Percentiles rank a stretch among this genome's conserved stretches.
Conservation (phyloP, 1,140 invertebrate species). For the Drosophila orena region DNA sequence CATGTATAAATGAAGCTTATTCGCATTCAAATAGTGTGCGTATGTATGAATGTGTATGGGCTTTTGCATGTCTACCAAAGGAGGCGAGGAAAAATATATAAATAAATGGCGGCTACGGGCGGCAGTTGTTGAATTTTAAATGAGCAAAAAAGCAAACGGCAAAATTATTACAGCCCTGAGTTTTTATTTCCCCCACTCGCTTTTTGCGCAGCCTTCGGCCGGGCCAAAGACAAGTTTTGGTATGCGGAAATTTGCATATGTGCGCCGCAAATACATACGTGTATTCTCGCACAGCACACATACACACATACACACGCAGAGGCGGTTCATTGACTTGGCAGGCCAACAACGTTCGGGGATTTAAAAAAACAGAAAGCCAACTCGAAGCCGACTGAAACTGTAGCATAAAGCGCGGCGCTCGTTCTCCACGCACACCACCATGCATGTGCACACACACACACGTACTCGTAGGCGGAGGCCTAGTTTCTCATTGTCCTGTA, state of each 20-base stretch:
- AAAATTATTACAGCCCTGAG: constrained; percentile 77
- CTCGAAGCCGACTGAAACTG: constrained; percentile 40
- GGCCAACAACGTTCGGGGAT: constrained; percentile 57
- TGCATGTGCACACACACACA: constrained; percentile 8
- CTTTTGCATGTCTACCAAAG: constrained; percentile 23
- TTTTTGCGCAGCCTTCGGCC: constrained; percentile 24
- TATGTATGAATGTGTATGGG: constrained; percentile 10
- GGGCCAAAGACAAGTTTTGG: constrained; percentile 75
- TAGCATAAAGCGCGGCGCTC: constrained; percentile 44
- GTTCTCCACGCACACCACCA: constrained; percentile 37
- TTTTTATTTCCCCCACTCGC: constrained; percentile 37
- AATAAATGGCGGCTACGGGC: constrained; percentile 63
- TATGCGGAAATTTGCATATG: constrained; percentile 65
- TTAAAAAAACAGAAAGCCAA: constrained; percentile 52
- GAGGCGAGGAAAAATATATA: constrained; percentile 26
- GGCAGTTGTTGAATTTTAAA: constrained; percentile 82
- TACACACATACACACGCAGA: constrained; percentile 30
- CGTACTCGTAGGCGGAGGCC: constrained; percentile 36
- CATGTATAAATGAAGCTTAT: constrained; percentile 74
- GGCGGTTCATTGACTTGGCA: constrained; percentile 72
- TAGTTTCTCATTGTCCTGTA: constrained; percentile 73
- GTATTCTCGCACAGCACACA: constrained; percentile 21
- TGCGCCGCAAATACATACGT: constrained; percentile 20
- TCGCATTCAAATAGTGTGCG: constrained; percentile 71
- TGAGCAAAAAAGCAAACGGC: constrained; percentile 76